A percentile compares a stretch with the other conserved stretches of the same genome.
phyloP scores from a whole-genome alignment of 2,888 invertebrate species.

The Ophioninae sp. region DNA sequence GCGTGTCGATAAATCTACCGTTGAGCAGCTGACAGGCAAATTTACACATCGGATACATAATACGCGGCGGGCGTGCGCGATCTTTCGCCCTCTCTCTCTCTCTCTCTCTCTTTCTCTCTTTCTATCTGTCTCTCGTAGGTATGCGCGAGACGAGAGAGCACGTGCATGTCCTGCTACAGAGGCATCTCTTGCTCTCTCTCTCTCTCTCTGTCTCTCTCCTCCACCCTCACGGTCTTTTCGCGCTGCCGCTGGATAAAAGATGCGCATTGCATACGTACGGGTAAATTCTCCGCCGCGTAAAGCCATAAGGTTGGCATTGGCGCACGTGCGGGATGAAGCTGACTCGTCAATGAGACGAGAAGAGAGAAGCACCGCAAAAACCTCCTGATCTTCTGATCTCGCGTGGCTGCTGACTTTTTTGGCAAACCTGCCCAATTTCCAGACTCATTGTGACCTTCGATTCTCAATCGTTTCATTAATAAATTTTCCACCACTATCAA shows the following conservation, averaged over 20 bases:
- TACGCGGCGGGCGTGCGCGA: conserved; percentile 54
- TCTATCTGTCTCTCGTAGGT: conserved; percentile 28
- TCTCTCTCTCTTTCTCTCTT: no score
- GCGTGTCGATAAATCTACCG: conserved; percentile 65
- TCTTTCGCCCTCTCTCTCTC: conserved; percentile 15
- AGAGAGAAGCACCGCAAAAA: conserved; percentile 1
- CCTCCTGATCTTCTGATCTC: conserved; percentile 18
- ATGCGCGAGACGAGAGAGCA: conserved; percentile 43
- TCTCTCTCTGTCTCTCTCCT: neutral
- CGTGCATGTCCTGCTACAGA: conserved; percentile 53
- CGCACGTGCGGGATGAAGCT: conserved; percentile 54
- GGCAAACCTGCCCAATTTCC: conserved; percentile 32
- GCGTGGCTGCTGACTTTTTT: conserved; percentile 43
- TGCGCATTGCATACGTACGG: conserved; percentile 25
- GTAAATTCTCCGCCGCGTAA: conserved; percentile 18
- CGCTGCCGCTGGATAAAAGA: conserved; percentile 13
- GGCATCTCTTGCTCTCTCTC: neutral
- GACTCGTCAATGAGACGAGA: conserved; percentile 36
- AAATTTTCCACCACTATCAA: no score
- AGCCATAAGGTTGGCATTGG: conserved; percentile 37
- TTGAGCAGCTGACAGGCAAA: conserved; percentile 66
- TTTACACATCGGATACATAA: conserved; percentile 63
- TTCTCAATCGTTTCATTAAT: neutral
- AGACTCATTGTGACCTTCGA: neutral
- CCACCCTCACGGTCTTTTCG: neutral